phyloP scores from a whole-genome alignment of 2,797 vertebrate species.

The Gymnocypris eckloni region DNA sequence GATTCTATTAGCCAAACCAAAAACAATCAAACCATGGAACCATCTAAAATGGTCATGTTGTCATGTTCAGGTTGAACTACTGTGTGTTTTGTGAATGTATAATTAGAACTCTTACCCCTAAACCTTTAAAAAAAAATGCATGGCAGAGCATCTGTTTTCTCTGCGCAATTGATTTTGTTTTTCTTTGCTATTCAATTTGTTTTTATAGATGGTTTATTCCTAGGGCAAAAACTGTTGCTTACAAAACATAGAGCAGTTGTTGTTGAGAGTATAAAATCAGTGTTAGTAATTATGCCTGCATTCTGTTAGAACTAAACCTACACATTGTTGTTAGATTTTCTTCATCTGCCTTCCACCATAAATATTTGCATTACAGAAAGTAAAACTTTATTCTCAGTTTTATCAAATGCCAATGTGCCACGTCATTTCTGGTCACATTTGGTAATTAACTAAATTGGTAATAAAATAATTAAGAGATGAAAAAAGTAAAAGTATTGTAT shows the following conservation, averaged over 20 bases:
- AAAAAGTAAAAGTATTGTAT: slow-evolving; percentile 8
- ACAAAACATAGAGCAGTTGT: neutral
- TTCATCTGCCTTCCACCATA: neutral
- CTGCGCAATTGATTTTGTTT: neutral
- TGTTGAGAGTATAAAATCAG: neutral
- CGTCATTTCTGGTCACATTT: slow-evolving; percentile 24
- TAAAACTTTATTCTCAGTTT: neutral
- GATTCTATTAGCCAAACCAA: neutral
- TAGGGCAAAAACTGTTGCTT: neutral
- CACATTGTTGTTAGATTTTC: neutral
- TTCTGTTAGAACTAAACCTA: slow-evolving; percentile 19
- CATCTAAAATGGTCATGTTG: neutral
- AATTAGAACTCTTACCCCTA: neutral
- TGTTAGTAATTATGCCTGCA: slow-evolving; percentile 9
- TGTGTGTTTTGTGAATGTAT: neutral
- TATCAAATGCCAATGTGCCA: slow-evolving; percentile 15
- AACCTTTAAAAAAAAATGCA: neutral
- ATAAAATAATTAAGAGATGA: neutral
- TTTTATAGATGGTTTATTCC: neutral
- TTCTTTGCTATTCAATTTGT: neutral
- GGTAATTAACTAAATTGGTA: neutral
- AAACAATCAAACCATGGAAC: neutral
- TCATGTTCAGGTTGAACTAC: neutral
- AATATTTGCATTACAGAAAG: neutral
- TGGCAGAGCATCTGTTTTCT: neutral